phyloP scores from a whole-genome alignment of 2,113 vertebrate species.

The Hypocryptadius cinnamomeus region DNA sequence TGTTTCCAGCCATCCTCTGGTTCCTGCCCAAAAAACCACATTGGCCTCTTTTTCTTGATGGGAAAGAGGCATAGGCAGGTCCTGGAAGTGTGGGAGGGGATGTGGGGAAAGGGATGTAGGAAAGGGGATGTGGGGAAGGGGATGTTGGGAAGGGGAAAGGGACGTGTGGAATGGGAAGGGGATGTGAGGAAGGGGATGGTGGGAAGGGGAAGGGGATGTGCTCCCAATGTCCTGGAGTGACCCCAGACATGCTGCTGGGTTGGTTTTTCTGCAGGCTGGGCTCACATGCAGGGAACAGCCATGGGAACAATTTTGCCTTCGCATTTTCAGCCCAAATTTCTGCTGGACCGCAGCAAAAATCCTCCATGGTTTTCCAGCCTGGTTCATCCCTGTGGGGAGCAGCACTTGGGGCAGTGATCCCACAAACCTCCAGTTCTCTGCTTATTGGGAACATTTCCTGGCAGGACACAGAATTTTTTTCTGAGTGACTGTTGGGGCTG shows the following conservation, averaged over 20 bases:
- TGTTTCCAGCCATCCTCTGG: neutral
- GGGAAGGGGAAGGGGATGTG: neutral
- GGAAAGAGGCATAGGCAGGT: neutral
- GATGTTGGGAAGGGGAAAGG: no score
- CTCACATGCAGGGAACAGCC: neutral
- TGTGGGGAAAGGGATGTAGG: neutral
- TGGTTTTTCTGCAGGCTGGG: neutral
- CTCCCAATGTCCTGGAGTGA: rapidly evolving
- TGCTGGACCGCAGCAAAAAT: neutral
- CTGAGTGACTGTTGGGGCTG: neutral
- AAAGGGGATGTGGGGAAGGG: no score
- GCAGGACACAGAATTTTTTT: neutral
- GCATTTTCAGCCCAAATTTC: neutral
- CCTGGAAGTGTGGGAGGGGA: neutral
- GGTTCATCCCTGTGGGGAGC: neutral
- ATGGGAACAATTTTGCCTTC: neutral
- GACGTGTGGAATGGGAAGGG: neutral
- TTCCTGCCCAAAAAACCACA: neutral
- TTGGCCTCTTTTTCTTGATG: neutral
- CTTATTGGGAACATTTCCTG: neutral
- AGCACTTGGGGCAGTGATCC: neutral
- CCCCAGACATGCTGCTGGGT: neutral
- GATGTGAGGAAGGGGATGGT: neutral
- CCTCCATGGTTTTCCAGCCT: neutral
- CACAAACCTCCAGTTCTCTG: neutral